Base-by-base conservation (phyloP, 2,888 invertebrate genomes). In the Aplocera efformata region DNA sequence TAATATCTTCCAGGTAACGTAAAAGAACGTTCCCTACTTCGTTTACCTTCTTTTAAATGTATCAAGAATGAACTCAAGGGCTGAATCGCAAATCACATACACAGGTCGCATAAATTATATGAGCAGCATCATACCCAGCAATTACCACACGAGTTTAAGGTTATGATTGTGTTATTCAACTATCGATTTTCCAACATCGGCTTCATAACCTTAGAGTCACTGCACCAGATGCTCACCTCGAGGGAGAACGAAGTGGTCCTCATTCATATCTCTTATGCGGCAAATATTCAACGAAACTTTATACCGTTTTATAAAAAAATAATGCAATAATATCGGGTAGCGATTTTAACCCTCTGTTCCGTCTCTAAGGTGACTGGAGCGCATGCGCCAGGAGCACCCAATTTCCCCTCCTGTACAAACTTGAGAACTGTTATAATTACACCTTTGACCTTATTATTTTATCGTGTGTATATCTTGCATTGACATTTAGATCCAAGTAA, bases 191-290 rank as follows among this genome's bases (percentile, higher is more conserved):
- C 60, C 41, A 52, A 48, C 53, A 56, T 49, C 41, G 38, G 43
- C 42, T 53, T 46, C 45, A 56, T 63, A 63, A 67, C 58, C 62
- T 62, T 51, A 51, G 45, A 39, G 34, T 34, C 41, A 42, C 42
- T 52, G 37, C 47, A 31, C 27, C 23, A 45, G 63, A 28, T 26
- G 40, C 90, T 91, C 90, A 95, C 95, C 94, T 95, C 93, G 89
- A 94, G 90, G 82, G 94, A 92, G 85, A 94, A 91, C 90, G 91
- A 93, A 89, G 94, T 94, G 91, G 94, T 92, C 94, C 93, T 94
- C 95, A 95, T 95, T 95, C 95, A 95, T 94, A 94, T 91, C 91
- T 86, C 75, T 81, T 85, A 73, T 78, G 53, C 72, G 66, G 63
- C 84, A 74, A 70, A 71, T 71, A 63, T 52, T 72, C 62, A 67